Conservation (phyloP, 2,797 vertebrate species). For the Acipenser oxyrinchus region DNA sequence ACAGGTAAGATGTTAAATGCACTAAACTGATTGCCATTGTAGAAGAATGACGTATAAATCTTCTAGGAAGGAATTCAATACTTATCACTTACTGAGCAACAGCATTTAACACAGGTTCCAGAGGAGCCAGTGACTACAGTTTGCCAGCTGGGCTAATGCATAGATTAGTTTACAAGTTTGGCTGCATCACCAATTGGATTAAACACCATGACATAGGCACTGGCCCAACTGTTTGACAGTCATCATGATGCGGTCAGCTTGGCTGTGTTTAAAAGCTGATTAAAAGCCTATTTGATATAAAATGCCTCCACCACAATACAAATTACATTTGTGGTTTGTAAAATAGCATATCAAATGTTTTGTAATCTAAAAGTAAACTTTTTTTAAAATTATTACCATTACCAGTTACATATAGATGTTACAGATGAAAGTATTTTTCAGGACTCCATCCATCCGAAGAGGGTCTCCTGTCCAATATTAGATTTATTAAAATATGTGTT, state of each 20-base stretch:
- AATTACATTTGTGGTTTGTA: no score
- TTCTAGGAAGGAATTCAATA: constrained; percentile 16
- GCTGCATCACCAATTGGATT: constrained; percentile 66
- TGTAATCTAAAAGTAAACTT: no score
- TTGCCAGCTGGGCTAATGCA: constrained; percentile 61
- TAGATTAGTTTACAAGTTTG: constrained; percentile 75
- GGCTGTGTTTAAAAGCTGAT: constrained; percentile 12
- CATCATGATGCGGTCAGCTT: constrained; percentile 48
- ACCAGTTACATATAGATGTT: no score
- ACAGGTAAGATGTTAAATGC: constrained; percentile 65
- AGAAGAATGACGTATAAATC: constrained; percentile 40
- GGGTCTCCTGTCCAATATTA: no score
- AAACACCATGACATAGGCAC: constrained; percentile 45
- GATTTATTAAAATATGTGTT: no score
- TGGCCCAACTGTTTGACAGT: constrained; percentile 54
- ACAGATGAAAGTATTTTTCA: no score
- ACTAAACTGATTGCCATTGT: constrained; percentile 43
- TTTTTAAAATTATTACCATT: no score
- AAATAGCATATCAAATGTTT: no score
- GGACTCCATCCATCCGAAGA: no score
- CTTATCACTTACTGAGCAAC: constrained; percentile 55
- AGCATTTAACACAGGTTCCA: constrained; percentile 51
- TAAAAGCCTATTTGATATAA: no score
- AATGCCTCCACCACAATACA: no score
- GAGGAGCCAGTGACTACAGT: constrained; percentile 35